phyloP scores from a whole-genome alignment of 2,797 vertebrate species.

The Phalloptychus januarius region DNA sequence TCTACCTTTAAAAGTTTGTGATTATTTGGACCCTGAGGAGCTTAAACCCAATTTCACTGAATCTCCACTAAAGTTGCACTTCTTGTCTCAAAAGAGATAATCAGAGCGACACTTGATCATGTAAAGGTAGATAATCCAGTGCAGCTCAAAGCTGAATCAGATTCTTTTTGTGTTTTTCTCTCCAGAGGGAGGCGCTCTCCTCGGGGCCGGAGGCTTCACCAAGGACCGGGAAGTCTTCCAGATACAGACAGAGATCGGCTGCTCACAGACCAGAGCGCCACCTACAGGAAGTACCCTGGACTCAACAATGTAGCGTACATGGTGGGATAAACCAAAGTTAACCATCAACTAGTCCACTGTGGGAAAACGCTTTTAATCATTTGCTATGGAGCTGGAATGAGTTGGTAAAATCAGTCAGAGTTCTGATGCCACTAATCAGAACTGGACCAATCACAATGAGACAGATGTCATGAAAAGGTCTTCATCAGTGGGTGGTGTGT shows the following conservation, averaged over 20 bases:
- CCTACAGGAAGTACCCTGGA: conserved; percentile 94
- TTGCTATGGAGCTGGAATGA: background rate
- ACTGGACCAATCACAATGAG: background rate
- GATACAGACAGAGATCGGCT: conserved; percentile 90
- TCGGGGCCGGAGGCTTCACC: conserved; percentile 86
- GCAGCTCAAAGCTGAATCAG: background rate
- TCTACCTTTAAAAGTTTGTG: background rate
- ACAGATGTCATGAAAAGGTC: background rate
- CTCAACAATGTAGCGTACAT: conserved; percentile 97
- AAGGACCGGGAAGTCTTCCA: conserved; percentile 87
- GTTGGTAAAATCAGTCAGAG: background rate
- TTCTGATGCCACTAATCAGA: background rate
- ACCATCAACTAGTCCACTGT: conserved; percentile 8
- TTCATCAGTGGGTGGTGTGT: background rate
- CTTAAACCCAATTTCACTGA: background rate
- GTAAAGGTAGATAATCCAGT: background rate
- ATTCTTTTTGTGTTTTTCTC: background rate
- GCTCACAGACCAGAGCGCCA: conserved; percentile 91
- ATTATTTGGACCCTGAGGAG: background rate
- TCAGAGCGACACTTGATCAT: background rate
- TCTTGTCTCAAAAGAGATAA: background rate
- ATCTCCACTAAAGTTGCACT: background rate
- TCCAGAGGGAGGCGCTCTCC: conserved; percentile 89
- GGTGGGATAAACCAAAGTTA: conserved; percentile 75
- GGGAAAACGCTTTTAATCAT: background rate